phyloP scores from a whole-genome alignment of 92 coral and sea anemone genomes.

The Chrysogorgia sp. region DNA sequence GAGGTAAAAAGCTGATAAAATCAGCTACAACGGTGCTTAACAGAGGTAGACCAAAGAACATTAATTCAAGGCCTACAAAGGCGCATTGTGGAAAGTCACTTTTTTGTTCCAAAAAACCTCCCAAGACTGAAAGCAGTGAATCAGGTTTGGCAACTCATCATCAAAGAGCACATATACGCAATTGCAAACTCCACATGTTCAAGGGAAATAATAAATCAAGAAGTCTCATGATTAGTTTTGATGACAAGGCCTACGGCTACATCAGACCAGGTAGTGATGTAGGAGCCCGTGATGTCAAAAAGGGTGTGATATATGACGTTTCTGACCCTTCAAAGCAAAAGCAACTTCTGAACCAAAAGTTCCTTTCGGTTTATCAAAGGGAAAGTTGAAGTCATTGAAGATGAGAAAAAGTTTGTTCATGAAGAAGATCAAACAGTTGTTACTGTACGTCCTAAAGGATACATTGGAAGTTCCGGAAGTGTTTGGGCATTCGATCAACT shows the following conservation, averaged over 20 bases:
- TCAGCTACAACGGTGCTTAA: slow-evolving; percentile 56
- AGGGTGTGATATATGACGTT: slow-evolving; percentile 44
- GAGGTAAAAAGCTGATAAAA: slow-evolving; percentile 50
- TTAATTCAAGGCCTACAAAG: slow-evolving; percentile 39
- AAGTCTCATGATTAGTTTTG: background rate
- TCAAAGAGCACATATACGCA: slow-evolving; percentile 18
- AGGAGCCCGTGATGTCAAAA: too few relatives aligned
- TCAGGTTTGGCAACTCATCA: slow-evolving; percentile 54
- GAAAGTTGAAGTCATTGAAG: slow-evolving; percentile 41
- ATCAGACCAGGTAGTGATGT: too few relatives aligned
- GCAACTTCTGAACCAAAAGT: slow-evolving; percentile 49
- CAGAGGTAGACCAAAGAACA: slow-evolving; percentile 60
- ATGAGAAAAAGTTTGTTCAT: slow-evolving; percentile 38
- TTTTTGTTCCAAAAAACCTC: slow-evolving; percentile 60
- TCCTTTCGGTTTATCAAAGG: slow-evolving; percentile 53
- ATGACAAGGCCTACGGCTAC: background rate
- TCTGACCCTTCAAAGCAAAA: slow-evolving; percentile 51
- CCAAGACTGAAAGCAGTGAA: slow-evolving; percentile 47
- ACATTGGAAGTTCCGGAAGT: slow-evolving; percentile 66
- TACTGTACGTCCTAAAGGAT: slow-evolving; percentile 55
- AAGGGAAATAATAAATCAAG: too few relatives aligned
- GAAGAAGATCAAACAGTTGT: slow-evolving; percentile 45
- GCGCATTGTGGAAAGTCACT: slow-evolving; percentile 51
- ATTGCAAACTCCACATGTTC: background rate
- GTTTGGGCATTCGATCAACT: slow-evolving; percentile 67